Percentiles rank a stretch among this genome's conserved stretches.
Evolutionary conservation across 2,797 vertebrate genomes (phyloP).

Genomic region (Neosilurus mollespiculum): DNA sequence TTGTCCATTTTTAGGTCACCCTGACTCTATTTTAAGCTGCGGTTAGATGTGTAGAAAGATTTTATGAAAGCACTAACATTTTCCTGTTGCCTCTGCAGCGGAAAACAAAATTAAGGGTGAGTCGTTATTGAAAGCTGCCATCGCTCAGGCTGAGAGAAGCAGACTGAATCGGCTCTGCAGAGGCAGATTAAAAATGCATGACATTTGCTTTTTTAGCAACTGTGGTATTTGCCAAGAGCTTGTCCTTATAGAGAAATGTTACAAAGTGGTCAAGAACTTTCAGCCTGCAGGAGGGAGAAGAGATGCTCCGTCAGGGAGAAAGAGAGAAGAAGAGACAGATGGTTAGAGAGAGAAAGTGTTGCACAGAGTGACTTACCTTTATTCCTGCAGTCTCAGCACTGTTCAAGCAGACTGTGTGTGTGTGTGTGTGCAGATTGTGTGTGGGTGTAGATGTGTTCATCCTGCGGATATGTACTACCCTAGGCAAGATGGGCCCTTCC

Average conservation of each 20-base stretch:
- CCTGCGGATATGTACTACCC: background rate
- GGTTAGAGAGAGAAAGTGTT: slow-evolving; percentile 3
- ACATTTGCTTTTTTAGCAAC: slow-evolving; percentile 18
- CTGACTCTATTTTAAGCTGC: slow-evolving; percentile 54
- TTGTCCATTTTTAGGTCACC: slow-evolving; percentile 55
- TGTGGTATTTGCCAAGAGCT: slow-evolving; percentile 18
- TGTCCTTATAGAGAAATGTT: slow-evolving; percentile 11
- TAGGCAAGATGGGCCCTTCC: background rate
- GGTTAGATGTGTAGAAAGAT: slow-evolving; percentile 53
- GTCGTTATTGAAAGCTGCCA: slow-evolving; percentile 15
- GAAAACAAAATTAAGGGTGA: slow-evolving; percentile 21
- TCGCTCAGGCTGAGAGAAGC: background rate
- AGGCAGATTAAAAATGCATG: slow-evolving; percentile 38
- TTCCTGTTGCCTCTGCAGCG: slow-evolving; percentile 44
- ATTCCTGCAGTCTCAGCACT: slow-evolving; percentile 5
- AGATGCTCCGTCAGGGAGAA: background rate
- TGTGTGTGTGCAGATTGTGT: background rate
- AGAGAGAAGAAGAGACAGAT: slow-evolving; percentile 16
- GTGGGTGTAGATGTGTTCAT: background rate
- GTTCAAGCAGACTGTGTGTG: background rate
- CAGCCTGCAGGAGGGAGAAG: slow-evolving; percentile 24
- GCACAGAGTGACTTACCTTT: background rate
- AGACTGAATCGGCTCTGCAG: slow-evolving; percentile 1
- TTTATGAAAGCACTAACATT: slow-evolving; percentile 42
- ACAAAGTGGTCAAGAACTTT: slow-evolving; percentile 14